Conservation (phyloP, 35 echinoderm and acorn worm genomes). For the Apostichopus japonicus region DNA sequence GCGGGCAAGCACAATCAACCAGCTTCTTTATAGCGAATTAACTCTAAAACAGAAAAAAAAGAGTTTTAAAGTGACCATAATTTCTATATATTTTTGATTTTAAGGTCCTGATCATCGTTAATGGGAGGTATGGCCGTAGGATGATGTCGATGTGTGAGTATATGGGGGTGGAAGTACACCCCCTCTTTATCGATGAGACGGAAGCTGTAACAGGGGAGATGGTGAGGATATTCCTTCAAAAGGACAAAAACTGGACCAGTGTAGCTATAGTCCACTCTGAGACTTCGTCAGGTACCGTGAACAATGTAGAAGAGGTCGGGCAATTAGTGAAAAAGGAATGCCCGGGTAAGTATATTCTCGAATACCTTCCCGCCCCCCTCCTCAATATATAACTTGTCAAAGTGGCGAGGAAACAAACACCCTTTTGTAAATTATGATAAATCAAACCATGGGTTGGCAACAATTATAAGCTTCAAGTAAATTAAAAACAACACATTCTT, state of each 20-base stretch:
- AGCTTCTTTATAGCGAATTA: no score
- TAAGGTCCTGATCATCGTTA: constrained; percentile 82
- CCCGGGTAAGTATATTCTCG: constrained; percentile 57
- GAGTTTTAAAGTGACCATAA: background rate
- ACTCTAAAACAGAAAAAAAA: no score
- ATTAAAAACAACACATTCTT: no score
- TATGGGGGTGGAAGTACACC: constrained; percentile 54
- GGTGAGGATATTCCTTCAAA: constrained; percentile 67
- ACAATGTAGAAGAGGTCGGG: constrained; percentile 76
- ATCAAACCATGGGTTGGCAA: no score
- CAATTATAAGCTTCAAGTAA: no score
- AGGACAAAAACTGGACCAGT: constrained; percentile 68
- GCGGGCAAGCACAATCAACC: no score
- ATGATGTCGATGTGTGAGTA: constrained; percentile 53
- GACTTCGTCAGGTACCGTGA: constrained; percentile 81
- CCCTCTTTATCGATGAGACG: constrained; percentile 64
- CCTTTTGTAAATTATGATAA: no score
- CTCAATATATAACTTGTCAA: no score
- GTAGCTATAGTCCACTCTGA: constrained; percentile 87
- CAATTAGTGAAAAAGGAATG: constrained; percentile 70
- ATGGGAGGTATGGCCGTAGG: constrained; percentile 81
- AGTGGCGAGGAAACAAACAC: no score
- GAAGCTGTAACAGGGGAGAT: constrained; percentile 24
- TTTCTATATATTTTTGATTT: background rate
- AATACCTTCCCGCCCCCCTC: background rate